These are phyloP conservation scores for Anguilla pacifica DNA, from an alignment of 2,797 vertebrate species.

Conservation along the genomic window DNA sequence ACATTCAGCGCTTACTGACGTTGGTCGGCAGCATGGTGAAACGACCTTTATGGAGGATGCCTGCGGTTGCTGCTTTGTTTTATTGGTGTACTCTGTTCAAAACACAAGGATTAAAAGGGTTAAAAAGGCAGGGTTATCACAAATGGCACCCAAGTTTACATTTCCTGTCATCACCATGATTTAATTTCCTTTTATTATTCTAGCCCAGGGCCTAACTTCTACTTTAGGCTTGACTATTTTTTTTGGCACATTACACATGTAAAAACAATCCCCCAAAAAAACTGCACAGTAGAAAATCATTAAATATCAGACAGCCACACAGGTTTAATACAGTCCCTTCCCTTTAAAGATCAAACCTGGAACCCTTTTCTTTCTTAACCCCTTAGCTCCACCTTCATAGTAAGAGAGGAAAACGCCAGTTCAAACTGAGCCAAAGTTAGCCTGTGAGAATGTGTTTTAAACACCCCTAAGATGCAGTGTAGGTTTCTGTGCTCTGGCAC, in stretches of 20 bases:
- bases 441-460: background rate
- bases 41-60: background rate
- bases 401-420: background rate
- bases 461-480: background rate
- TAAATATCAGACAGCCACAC: too few species aligned
- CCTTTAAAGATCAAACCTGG: background rate
- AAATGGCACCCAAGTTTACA: background rate
- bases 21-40: background rate
- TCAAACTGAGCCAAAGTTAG: background rate
- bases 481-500: background rate
- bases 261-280: background rate
- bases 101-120: background rate
- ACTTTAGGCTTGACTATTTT: background rate
- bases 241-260: background rate
- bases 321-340: background rate
- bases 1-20: background rate
- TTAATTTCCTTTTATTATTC: background rate
- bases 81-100: background rate
- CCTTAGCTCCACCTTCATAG: background rate
- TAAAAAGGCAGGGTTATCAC: background rate
- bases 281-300: background rate
- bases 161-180: background rate
- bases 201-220: background rate
- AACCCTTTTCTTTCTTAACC: background rate
- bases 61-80: background rate